A percentile compares a stretch with the other conserved stretches of the same genome.
These are phyloP conservation scores for Diorhabda carinulata DNA, from an alignment of 1,140 invertebrate species.

Conservation along the genomic window DNA sequence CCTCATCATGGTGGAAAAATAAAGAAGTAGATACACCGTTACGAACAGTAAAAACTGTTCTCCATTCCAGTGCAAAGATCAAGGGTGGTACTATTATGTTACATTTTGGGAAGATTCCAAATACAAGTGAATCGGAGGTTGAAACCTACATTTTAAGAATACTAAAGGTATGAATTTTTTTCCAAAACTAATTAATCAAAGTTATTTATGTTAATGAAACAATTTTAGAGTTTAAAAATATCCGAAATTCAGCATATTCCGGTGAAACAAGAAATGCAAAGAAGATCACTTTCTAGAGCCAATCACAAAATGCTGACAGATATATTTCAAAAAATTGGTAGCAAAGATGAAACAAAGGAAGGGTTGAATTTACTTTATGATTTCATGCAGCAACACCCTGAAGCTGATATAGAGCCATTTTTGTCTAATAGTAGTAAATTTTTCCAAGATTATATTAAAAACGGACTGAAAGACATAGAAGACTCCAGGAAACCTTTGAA, in stretches of 20 bases:
- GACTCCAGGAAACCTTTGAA: conserved; percentile 50
- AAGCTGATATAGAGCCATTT: conserved; percentile 88
- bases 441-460: conserved; percentile 89
- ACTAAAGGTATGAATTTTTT: conserved; percentile 55
- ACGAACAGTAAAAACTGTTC: conserved; percentile 86
- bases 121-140: conserved; percentile 76
- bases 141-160: conserved; percentile 75
- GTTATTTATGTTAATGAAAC: neutral
- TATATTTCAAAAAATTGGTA: conserved; percentile 90
- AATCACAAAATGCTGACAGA: conserved; percentile 81
- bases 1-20: conserved; percentile 73
- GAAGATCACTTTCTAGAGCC: conserved; percentile 61
- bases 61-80: conserved; percentile 79
- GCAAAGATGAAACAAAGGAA: conserved; percentile 82
- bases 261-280: conserved; percentile 47
- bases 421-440: conserved; percentile 83
- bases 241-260: conserved; percentile 50
- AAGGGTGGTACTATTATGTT: conserved; percentile 72
- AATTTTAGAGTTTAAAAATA: conserved; percentile 50
- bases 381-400: conserved; percentile 84
- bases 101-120: conserved; percentile 74
- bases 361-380: conserved; percentile 85
- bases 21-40: conserved; percentile 72
- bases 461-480: conserved; percentile 79
- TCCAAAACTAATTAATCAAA: neutral